phyloP scores from a whole-genome alignment of 2,888 invertebrate genomes.

The Apamea crenata region DNA sequence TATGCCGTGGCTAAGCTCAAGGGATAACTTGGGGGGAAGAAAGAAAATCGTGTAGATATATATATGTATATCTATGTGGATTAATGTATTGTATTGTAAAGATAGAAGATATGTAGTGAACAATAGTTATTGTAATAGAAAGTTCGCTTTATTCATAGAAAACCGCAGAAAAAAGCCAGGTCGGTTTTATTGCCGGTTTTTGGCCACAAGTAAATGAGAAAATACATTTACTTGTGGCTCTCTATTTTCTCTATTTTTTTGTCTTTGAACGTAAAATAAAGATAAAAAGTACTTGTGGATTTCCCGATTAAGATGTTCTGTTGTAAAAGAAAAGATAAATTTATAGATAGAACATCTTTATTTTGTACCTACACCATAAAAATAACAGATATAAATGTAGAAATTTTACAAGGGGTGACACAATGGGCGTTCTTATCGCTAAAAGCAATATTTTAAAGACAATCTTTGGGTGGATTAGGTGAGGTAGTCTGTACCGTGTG shows the following conservation, averaged over 20 bases:
- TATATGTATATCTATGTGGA: neutral
- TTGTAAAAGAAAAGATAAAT: neutral
- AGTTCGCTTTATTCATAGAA: neutral
- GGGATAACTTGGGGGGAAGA: slow-evolving; percentile 7
- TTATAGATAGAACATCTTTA: neutral
- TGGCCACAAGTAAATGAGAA: too few species aligned
- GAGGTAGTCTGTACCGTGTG: too few species aligned
- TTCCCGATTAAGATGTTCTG: neutral
- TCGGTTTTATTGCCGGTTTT: too few species aligned
- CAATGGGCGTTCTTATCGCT: neutral
- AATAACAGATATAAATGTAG: too few species aligned
- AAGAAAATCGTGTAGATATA: neutral
- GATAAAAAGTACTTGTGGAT: neutral
- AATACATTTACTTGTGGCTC: too few species aligned
- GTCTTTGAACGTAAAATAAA: neutral
- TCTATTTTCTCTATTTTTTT: too few species aligned
- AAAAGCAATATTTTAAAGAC: too few species aligned
- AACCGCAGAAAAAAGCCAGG: too few species aligned
- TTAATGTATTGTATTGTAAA: slow-evolving; percentile 6
- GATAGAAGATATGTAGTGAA: neutral
- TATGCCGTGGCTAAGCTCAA: slow-evolving; percentile 15
- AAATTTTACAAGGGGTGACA: too few species aligned
- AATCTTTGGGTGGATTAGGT: too few species aligned
- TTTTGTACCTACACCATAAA: neutral
- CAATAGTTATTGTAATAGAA: neutral